phyloP scores from a whole-genome alignment of 2,888 invertebrate genomes.

The Eupithecia exiguata region DNA sequence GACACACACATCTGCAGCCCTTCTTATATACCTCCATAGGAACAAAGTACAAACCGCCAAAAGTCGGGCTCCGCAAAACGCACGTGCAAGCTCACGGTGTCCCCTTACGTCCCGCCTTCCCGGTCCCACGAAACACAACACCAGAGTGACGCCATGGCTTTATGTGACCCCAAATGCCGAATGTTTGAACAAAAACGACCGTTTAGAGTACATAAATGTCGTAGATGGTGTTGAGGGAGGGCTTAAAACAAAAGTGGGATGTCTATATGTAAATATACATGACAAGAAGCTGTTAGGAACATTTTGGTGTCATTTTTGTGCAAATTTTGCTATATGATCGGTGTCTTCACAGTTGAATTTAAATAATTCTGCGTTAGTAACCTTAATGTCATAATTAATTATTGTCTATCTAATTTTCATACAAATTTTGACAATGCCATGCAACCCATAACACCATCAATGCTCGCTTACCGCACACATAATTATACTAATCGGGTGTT shows the following conservation, averaged over 20 bases:
- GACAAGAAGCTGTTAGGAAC: neutral
- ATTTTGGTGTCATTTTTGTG: neutral
- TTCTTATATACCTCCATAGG: neutral
- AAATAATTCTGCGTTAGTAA: neutral
- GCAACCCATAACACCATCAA: conserved; percentile 37
- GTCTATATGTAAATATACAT: neutral
- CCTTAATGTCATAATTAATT: neutral
- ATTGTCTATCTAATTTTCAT: conserved; percentile 17
- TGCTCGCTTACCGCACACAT: conserved; percentile 61
- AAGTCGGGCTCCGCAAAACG: conserved; percentile 40
- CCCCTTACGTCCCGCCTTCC: conserved; percentile 77
- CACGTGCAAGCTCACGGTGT: conserved; percentile 78
- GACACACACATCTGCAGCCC: conserved; percentile 13
- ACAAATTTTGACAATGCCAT: conserved; percentile 14
- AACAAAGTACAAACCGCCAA: conserved; percentile 18
- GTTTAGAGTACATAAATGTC: conserved; percentile 11
- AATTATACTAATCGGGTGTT: conserved; percentile 75
- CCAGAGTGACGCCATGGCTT: conserved; percentile 47
- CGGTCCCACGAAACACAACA: conserved; percentile 65
- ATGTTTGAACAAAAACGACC: conserved; percentile 25
- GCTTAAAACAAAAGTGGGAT: conserved; percentile 17
- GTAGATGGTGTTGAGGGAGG: conserved; percentile 22
- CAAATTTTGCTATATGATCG: neutral
- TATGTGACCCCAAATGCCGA: conserved; percentile 25
- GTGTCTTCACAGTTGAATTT: neutral